Percentiles rank a stretch among this genome's conserved stretches.
phyloP scores from a whole-genome alignment of 1,140 invertebrate species.

The Agrilus planipennis region DNA sequence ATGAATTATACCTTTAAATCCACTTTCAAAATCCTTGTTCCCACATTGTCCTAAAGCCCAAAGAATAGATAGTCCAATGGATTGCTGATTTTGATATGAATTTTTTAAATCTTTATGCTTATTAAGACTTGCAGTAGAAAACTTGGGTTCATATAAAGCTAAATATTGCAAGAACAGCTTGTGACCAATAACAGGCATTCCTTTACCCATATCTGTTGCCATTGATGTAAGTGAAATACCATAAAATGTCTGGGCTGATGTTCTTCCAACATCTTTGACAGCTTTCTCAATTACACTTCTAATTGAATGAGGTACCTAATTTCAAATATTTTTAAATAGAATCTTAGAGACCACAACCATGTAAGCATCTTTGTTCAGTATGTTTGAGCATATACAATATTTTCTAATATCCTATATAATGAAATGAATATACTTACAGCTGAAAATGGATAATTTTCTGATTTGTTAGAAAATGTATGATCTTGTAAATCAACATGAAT shows the following conservation, averaged over 20 bases:
- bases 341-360: not conserved
- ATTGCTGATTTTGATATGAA: constrained; percentile 67
- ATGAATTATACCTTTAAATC: constrained; percentile 48
- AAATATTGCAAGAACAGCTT: constrained; percentile 59
- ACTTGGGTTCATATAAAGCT: constrained; percentile 48
- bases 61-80: constrained; percentile 61
- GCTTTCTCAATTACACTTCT: constrained; percentile 41
- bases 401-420: too few species aligned
- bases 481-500: constrained; percentile 48
- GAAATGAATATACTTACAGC: constrained; percentile 4
- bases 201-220: constrained; percentile 54
- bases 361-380: not conserved
- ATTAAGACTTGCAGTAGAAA: constrained; percentile 44
- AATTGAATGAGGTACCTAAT: constrained; percentile 40
- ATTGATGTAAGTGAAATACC: constrained; percentile 50
- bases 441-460: constrained; percentile 36
- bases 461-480: constrained; percentile 40
- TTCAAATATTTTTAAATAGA: constrained; percentile 23
- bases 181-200: constrained; percentile 48
- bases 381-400: not conserved
- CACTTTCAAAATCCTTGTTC: constrained; percentile 49
- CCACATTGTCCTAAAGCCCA: constrained; percentile 72
- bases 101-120: constrained; percentile 53
- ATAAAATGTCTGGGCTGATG: constrained; percentile 48
- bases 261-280: constrained; percentile 41